Evolutionary conservation across 2,113 vertebrate species (phyloP).

Genomic region (Cavia porcellus): DNA sequence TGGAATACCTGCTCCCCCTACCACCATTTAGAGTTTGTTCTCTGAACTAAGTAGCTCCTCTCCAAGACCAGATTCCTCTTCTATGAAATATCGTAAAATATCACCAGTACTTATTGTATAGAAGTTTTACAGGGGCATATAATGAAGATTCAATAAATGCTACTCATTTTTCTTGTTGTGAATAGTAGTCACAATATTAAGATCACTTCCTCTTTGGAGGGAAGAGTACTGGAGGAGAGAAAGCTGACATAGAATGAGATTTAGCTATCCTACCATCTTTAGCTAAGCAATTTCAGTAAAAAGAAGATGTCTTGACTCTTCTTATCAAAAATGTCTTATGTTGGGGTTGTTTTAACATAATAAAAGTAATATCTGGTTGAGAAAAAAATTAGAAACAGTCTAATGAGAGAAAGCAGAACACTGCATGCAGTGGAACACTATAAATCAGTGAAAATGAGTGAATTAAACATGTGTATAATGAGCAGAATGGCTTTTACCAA

Average conservation of each 20-base stretch:
- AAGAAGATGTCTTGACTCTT: not conserved
- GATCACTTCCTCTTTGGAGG: not conserved
- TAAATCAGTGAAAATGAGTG: not conserved
- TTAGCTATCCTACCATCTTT: not conserved
- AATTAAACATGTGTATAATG: fast-evolving
- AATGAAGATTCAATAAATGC: too few relatives aligned
- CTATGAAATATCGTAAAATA: not conserved
- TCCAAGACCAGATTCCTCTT: not conserved
- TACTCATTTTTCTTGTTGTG: not conserved
- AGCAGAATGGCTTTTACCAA: not conserved
- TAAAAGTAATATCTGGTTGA: not conserved
- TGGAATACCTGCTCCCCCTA: not conserved
- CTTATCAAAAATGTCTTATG: not conserved
- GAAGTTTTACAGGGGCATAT: not conserved
- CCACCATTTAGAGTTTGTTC: not conserved
- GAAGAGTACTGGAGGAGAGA: not conserved
- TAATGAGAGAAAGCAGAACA: not conserved
- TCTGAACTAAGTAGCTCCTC: fast-evolving
- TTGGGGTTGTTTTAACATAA: not conserved
- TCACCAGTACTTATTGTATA: not conserved
- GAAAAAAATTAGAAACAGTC: not conserved
- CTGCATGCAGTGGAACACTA: not conserved
- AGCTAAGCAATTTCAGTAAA: not conserved
- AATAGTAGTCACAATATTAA: too few relatives aligned
- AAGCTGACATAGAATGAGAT: not conserved